Base-by-base conservation (phyloP, 2,113 vertebrate genomes). In the Epinephelus fuscoguttatus region DNA sequence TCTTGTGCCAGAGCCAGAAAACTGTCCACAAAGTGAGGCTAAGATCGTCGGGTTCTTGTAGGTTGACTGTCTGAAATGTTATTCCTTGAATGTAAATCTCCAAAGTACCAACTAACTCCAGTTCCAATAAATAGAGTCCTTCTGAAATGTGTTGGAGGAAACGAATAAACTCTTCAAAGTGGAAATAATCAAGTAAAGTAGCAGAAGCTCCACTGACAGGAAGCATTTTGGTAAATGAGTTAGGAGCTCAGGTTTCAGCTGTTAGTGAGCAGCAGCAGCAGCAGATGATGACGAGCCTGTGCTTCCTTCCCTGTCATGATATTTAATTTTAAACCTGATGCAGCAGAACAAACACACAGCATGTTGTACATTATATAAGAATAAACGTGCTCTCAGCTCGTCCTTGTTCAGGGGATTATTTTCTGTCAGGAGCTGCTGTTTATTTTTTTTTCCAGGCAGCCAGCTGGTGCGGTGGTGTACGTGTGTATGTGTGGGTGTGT, bases 341-440 rank as follows among this genome's bases (percentile, higher is more conserved):
- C 86, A 86, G 81, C 84, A 72, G 80, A 88, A 90, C 85, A 81
- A 73, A 71, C 75, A 45, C 72, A 2, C 90, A 77, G 82, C 78
- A 25, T 80, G 84, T 84, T 67, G 75, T 86, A 78, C 88, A 78
- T 91, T 71, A 80, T 88, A 89, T 85, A 85, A 85, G 92, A 91
- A 93, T 84, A 89, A 78, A 76, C 71, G 21, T 67, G 57, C 71
- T 85, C 84, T 72, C 82, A 45, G 82, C 81, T 82, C 53, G 87
- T 91, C 92, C 93, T 94, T 93, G 93, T 93, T 94, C 74, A 13
- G 81, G 69, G 75, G 88, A 72, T 92, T 85, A 84, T 87, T 91
- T 91, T 79, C 84, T 89, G 88, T 90, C 79, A 74, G 62, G 78
- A 80, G 63, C 59, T 88, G 53, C 50, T 86, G 79, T 89, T 92